Conservation (phyloP, 2,888 invertebrate genomes). For the Ommatoiulus sabulosus region DNA sequence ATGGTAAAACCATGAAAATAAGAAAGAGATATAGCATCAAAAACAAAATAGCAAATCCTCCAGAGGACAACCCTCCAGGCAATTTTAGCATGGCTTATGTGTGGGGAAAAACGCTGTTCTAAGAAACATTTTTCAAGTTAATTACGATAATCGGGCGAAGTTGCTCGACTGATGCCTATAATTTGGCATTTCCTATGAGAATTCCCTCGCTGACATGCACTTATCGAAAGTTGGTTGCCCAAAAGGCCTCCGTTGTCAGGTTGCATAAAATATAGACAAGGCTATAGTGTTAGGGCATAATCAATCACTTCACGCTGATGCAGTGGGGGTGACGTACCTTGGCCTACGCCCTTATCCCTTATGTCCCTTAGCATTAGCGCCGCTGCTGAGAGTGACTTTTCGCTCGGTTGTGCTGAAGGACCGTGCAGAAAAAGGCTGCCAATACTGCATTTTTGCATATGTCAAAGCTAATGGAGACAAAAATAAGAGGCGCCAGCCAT, state of each 20-base stretch:
- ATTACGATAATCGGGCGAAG: background rate
- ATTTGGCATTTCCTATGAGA: constrained; percentile 17
- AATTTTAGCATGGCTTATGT: background rate
- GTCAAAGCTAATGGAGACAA: constrained; percentile 34
- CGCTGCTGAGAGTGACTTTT: background rate
- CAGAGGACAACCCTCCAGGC: background rate
- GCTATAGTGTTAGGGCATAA: constrained; percentile 34
- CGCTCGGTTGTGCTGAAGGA: background rate
- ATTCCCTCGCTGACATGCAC: constrained; percentile 22
- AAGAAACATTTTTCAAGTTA: constrained; percentile 27
- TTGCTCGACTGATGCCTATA: background rate
- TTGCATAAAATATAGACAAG: constrained; percentile 28
- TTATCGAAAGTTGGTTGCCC: constrained; percentile 27
- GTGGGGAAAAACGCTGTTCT: background rate
- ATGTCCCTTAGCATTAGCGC: constrained; percentile 14
- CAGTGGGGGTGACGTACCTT: background rate
- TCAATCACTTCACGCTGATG: constrained; percentile 12
- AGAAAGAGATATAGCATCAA: background rate
- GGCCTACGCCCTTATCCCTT: background rate
- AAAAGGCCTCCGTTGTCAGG: constrained; percentile 27
- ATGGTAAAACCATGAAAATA: background rate
- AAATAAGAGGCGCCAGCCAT: constrained; percentile 34
- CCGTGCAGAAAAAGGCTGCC: background rate
- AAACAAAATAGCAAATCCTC: background rate
- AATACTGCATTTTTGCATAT: constrained; percentile 29